Percentiles rank a stretch among this genome's conserved stretches.
These are phyloP conservation scores for Diadema setosum DNA, from an alignment of 35 echinoderm and acorn worm species.

Conservation along the genomic window DNA sequence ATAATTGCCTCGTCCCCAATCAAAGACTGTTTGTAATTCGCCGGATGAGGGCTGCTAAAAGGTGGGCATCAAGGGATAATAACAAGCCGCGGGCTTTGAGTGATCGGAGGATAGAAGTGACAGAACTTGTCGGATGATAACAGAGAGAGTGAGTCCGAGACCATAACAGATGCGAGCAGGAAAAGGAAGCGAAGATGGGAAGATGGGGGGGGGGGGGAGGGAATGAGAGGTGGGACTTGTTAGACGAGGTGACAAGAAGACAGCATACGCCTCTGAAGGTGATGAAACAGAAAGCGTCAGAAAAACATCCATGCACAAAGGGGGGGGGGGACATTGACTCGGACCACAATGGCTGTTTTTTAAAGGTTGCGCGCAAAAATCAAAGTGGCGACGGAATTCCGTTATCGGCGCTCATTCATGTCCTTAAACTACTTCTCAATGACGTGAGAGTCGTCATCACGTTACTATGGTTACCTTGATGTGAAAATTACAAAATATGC, in stretches of 20 bases:
- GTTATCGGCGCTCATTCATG: no score
- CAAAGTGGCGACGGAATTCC: no score
- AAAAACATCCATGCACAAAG: no score
- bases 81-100: neutral
- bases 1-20: constrained; percentile 1
- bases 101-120: neutral
- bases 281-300: no score
- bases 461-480: no score
- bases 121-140: neutral
- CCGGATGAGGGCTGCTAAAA: neutral
- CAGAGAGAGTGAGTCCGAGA: neutral
- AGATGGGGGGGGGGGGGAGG: neutral
- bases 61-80: neutral
- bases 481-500: no score
- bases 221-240: neutral
- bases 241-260: neutral
- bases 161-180: neutral
- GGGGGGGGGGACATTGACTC: no score
- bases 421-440: no score
- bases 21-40: constrained; percentile 10
- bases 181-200: neutral
- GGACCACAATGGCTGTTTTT: no score
- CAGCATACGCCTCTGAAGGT: no score
- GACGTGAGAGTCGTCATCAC: no score
- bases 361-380: no score